Percentiles rank a stretch among this genome's conserved stretches.
Evolutionary conservation across 1,140 invertebrate genomes (phyloP).

Genomic region (Drosophila parabipectinata): DNA sequence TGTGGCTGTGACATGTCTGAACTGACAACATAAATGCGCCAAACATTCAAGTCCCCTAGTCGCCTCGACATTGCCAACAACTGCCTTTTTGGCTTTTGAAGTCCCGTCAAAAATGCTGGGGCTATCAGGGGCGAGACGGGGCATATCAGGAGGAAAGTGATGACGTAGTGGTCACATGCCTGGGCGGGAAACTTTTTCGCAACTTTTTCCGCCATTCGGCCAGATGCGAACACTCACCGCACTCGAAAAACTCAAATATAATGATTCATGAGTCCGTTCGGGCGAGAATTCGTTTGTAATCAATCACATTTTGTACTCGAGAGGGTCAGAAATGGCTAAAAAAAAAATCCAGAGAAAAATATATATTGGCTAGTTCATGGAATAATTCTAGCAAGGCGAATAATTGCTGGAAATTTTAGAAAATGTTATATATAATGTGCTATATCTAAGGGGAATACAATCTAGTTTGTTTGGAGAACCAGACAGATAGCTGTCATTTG

Average conservation of each 20-base stretch:
- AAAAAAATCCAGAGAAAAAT: constrained; percentile 27
- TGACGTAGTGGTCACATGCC: constrained; percentile 63
- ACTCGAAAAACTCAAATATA: constrained; percentile 3
- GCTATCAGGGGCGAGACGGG: neutral
- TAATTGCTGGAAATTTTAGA: constrained; percentile 3
- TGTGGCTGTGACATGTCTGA: constrained; percentile 62
- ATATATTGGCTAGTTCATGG: constrained; percentile 18
- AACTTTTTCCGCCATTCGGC: constrained; percentile 42
- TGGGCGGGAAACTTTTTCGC: constrained; percentile 38
- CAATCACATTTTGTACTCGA: constrained; percentile 56
- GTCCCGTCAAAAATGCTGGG: constrained; percentile 56
- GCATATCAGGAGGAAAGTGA: constrained; percentile 7
- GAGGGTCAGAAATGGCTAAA: constrained; percentile 13
- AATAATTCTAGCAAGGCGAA: constrained; percentile 10
- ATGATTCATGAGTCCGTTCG: constrained; percentile 35
- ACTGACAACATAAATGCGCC: constrained; percentile 76
- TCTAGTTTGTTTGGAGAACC: constrained; percentile 30
- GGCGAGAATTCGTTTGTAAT: constrained; percentile 36
- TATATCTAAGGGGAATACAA: constrained; percentile 9
- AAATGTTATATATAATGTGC: neutral
- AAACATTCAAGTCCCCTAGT: constrained; percentile 63
- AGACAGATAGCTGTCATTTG: constrained; percentile 24
- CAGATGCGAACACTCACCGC: constrained; percentile 50
- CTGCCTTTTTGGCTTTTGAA: constrained; percentile 52
- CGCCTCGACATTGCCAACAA: constrained; percentile 56